A percentile compares a stretch with the other conserved stretches of the same genome.
phyloP scores from a whole-genome alignment of 2,888 invertebrate genomes.

The Hyposoter dolosus region DNA sequence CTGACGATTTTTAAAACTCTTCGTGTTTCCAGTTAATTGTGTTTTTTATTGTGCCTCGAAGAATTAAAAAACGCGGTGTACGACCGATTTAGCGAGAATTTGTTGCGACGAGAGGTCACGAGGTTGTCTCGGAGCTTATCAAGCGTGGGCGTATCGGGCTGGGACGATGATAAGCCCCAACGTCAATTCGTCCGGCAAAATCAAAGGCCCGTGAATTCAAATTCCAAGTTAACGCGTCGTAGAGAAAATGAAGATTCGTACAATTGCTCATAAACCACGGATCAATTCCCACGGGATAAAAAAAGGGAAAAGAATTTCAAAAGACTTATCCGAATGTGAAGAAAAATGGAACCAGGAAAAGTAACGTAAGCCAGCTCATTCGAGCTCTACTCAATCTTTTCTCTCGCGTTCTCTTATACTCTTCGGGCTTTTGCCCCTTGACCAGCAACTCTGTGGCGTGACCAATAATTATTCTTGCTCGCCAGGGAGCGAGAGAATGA shows the following conservation, averaged over 20 bases:
- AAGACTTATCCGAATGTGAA: slow-evolving; percentile 79
- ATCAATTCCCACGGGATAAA: neutral
- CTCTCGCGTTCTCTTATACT: slow-evolving; percentile 35
- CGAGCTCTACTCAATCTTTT: slow-evolving; percentile 49
- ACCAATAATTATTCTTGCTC: slow-evolving; percentile 67
- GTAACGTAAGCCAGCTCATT: slow-evolving; percentile 76
- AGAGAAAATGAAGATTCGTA: neutral
- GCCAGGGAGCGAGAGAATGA: slow-evolving; percentile 61
- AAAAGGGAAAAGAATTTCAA: slow-evolving; percentile 14
- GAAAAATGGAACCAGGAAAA: slow-evolving; percentile 81
- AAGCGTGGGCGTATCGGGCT: slow-evolving; percentile 72
- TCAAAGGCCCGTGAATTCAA: slow-evolving; percentile 14
- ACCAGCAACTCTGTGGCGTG: slow-evolving; percentile 63
- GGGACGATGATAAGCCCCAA: slow-evolving; percentile 60
- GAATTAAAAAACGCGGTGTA: slow-evolving; percentile 19
- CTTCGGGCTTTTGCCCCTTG: slow-evolving; percentile 59
- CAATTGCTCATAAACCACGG: neutral
- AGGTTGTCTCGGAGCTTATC: slow-evolving; percentile 69
- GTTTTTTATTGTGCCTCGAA: neutral
- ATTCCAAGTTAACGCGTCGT: slow-evolving; percentile 25
- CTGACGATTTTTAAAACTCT: neutral
- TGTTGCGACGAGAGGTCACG: slow-evolving; percentile 62
- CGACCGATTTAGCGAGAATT: slow-evolving; percentile 39
- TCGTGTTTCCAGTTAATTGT: neutral
- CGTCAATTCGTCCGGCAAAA: slow-evolving; percentile 58